phyloP scores from a whole-genome alignment of 1,140 invertebrate genomes.

The Chrysomallon squamiferum region DNA sequence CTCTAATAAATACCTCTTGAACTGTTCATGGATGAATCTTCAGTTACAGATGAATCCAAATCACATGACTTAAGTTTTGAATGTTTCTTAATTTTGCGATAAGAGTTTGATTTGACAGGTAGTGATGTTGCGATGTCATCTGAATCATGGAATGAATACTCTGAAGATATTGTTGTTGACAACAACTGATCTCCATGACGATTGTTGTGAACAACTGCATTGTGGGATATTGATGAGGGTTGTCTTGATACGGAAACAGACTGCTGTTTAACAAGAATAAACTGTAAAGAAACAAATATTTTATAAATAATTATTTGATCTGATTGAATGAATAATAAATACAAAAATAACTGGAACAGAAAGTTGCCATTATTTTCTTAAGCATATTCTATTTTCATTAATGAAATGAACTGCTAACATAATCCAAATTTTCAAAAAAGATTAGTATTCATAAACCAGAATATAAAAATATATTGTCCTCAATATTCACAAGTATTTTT shows the following conservation, averaged over 20 bases:
- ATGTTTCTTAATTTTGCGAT: conserved; percentile 10
- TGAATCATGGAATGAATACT: conserved; percentile 24
- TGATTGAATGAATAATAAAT: no score
- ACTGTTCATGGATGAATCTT: conserved; percentile 23
- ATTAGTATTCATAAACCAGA: no score
- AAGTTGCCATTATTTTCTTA: no score
- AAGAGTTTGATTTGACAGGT: conserved; percentile 7
- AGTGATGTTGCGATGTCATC: conserved; percentile 26
- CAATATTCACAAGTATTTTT: no score
- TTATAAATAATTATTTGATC: not conserved
- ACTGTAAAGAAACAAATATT: not conserved
- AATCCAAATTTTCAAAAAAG: no score
- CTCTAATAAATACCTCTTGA: conserved; percentile 33
- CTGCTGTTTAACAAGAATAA: not conserved
- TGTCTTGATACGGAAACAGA: not conserved
- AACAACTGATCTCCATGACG: not conserved
- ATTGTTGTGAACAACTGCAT: not conserved
- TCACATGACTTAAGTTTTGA: not conserved
- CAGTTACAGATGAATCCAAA: conserved; percentile 16
- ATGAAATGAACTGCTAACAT: no score
- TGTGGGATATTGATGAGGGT: conserved; percentile 15
- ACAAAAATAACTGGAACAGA: no score
- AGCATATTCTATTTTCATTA: no score
- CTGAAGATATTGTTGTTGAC: not conserved
- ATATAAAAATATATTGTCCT: no score